Conservation (phyloP, 2,888 invertebrate genomes). For the Tinea semifulvella region DNA sequence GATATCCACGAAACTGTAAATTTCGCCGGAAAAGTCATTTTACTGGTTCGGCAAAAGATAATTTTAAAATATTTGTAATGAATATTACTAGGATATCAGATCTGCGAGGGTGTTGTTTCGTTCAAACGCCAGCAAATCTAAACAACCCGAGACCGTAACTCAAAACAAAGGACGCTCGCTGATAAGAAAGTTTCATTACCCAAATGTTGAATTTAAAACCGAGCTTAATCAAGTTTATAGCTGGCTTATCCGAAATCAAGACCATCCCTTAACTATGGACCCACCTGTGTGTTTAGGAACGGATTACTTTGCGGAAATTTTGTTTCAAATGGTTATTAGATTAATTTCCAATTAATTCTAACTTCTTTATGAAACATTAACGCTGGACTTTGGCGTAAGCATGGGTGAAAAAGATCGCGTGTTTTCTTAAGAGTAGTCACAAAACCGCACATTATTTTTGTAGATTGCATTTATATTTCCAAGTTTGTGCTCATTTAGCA, state of each 20-base stretch:
- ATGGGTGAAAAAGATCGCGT: no score
- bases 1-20: no score
- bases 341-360: slow-evolving; percentile 36
- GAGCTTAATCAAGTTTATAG: slow-evolving; percentile 54
- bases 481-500: slow-evolving; percentile 6
- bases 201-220: slow-evolving; percentile 62
- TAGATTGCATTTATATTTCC: neutral
- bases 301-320: slow-evolving; percentile 54
- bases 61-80: slow-evolving; percentile 1
- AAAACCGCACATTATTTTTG: neutral
- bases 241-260: slow-evolving; percentile 38
- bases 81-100: slow-evolving; percentile 26
- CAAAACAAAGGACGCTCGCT: slow-evolving; percentile 50
- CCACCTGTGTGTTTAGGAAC: slow-evolving; percentile 59
- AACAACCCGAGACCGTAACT: slow-evolving; percentile 49
- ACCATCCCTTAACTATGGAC: slow-evolving; percentile 26
- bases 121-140: slow-evolving; percentile 24
- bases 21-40: no score
- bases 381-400: no score
- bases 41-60: no score
- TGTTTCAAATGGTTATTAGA: slow-evolving; percentile 46
- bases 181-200: slow-evolving; percentile 67
- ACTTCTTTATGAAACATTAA: no score
- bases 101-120: slow-evolving; percentile 15
- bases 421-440: no score